Percentiles rank a stretch among this genome's conserved stretches.
phyloP scores from a whole-genome alignment of 2,113 vertebrate genomes.

The Centropus unirufus region DNA sequence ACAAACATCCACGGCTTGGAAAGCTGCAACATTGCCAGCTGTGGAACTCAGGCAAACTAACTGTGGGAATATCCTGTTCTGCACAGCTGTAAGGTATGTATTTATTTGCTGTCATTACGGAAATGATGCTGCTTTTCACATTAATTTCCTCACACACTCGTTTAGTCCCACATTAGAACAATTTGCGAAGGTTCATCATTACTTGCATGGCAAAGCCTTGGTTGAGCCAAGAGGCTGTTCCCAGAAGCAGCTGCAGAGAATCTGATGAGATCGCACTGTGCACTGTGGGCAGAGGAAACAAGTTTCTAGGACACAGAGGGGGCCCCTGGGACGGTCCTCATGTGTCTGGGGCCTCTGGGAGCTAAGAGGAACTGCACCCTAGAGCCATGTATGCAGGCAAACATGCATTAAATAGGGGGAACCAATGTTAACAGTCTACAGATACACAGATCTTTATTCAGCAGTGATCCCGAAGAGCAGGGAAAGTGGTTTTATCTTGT shows the following conservation, averaged over 20 bases:
- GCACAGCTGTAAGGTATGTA: not conserved
- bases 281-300: not conserved
- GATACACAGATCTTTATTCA: not conserved
- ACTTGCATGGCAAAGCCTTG: not conserved
- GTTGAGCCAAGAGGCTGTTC: not conserved
- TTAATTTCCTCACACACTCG: not conserved
- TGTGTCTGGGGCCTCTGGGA: not conserved
- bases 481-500: not conserved
- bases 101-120: not conserved
- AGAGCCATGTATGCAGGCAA: not conserved
- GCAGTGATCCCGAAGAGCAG: not conserved
- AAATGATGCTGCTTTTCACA: not conserved
- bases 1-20: not conserved
- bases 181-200: not conserved
- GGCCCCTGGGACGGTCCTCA: not conserved
- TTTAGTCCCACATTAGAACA: not conserved
- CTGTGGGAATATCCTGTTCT: not conserved
- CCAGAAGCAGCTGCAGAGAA: not conserved
- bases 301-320: not conserved
- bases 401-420: accelerated
- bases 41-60: not conserved
- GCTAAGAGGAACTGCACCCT: not conserved
- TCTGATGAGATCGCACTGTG: not conserved
- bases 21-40: not conserved
- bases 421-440: accelerated